These are phyloP conservation scores for Lasioglossum marginatum DNA, from an alignment of 2,888 invertebrate genomes.

Conservation along the genomic window DNA sequence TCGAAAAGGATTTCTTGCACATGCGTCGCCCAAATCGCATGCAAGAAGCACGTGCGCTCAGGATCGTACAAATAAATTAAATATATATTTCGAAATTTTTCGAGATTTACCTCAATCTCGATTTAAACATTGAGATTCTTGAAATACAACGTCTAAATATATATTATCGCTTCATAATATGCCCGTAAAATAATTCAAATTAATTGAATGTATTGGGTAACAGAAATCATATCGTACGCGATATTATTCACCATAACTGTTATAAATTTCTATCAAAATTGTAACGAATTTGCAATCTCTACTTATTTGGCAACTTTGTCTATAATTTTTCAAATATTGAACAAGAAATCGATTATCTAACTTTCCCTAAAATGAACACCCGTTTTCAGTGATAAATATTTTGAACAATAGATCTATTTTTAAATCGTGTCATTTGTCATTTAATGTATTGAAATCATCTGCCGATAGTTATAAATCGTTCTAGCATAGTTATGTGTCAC, in stretches of 20 bases:
- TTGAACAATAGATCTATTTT: neutral
- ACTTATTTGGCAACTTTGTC: slow-evolving; percentile 6
- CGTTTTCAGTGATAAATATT: neutral
- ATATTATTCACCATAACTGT: neutral
- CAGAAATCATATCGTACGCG: neutral
- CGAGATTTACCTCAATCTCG: neutral
- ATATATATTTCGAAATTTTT: neutral
- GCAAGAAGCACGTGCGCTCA: slow-evolving; percentile 53
- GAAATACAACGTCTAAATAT: neutral
- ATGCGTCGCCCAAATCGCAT: slow-evolving; percentile 51
- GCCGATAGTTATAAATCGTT: neutral
- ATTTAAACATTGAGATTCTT: neutral
- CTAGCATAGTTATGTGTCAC: neutral
- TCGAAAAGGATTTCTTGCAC: slow-evolving; percentile 55
- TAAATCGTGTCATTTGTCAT: neutral
- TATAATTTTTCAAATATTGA: slow-evolving; percentile 17
- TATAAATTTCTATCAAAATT: too few relatives aligned
- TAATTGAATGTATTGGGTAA: neutral
- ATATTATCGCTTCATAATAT: neutral
- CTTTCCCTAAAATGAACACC: slow-evolving; percentile 8
- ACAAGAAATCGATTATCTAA: slow-evolving; percentile 33
- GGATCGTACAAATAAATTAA: slow-evolving; percentile 15
- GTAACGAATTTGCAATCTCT: too few relatives aligned
- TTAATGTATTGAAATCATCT: neutral
- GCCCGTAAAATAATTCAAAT: neutral